phyloP scores from a whole-genome alignment of 2,113 vertebrate species.

The Thamnophis sirtalis region DNA sequence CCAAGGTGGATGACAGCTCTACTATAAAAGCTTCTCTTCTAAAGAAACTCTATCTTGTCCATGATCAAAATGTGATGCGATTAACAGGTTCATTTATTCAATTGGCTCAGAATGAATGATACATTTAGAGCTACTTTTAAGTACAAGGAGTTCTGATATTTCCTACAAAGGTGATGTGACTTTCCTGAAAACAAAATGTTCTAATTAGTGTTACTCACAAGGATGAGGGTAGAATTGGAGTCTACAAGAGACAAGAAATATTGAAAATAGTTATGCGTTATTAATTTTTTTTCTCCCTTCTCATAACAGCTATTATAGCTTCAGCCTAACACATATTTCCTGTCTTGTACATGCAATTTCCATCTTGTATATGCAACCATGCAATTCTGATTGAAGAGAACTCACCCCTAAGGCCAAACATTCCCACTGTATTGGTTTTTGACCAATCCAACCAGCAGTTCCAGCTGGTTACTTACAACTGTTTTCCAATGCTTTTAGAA shows the following conservation, averaged over 20 bases:
- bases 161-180: neutral
- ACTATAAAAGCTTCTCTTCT: slow-evolving; percentile 52
- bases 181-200: neutral
- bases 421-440: neutral
- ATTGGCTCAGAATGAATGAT: slow-evolving; percentile 29
- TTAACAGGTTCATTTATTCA: slow-evolving; percentile 55
- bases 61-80: slow-evolving; percentile 31
- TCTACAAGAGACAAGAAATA: neutral
- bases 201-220: neutral
- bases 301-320: neutral
- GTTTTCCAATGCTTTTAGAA: neutral
- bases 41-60: slow-evolving; percentile 29
- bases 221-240: neutral
- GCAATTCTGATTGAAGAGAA: neutral
- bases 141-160: neutral
- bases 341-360: neutral
- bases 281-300: neutral
- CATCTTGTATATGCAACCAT: neutral
- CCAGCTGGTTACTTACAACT: neutral
- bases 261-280: neutral
- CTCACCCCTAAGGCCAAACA: neutral
- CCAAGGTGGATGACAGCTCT: slow-evolving; percentile 51
- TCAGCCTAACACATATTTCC: neutral
- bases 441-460: neutral
- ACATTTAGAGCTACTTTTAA: slow-evolving; percentile 21